Base-by-base conservation (phyloP, 2,888 invertebrate species). In the Protophormia terraenovae region DNA sequence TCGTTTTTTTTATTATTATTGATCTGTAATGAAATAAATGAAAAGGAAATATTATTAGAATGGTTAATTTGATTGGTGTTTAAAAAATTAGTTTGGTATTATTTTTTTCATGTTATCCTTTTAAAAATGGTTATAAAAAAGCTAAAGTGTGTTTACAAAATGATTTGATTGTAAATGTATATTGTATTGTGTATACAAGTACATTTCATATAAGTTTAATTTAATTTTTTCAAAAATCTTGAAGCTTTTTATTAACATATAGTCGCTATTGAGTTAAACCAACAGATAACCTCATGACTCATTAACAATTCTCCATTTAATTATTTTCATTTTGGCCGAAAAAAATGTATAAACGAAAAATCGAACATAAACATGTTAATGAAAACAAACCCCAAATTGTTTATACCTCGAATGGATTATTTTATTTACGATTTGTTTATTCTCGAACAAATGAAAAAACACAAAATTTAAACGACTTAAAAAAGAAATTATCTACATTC, bases 381-480 rank as follows among this genome's bases (percentile, higher is more conserved):
- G n/a, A 76, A 77, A 58, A 47, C 24, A 47, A 45, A 53, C 29
- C 7, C n/a, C 38, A 45, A 76, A 41, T 67, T 77, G 32, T 77
- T 77, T 69, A 69, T 27, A 14, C 8, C 24, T 41, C n/a, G 35
- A 55, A 77, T 45, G 32, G 16, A 64, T 71, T 66, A 38, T 29
- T 69, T 78, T 60, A 69, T 47, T 71, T 60, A 27, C 50, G 69
- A 62, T 47, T 71, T 78, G 50, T 71, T 78, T 78, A 78, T 50
- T 50, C 14, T 58, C 29, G 7, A 66, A 16, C 12, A 50, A 60
- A 35, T 58, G 29, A 35, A 69, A n/a, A 60, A 78, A 50, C 16
- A 78, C 8, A 38, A 60, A 60, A 69, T 32, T 47, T 45, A 41
- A 45, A 69, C n/a, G 64, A 67, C 38, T 75, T 50, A 27, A 22